Percentiles rank a stretch among this genome's conserved stretches.
These are phyloP conservation scores for Corydoras sp. DNA, from an alignment of 2,113 vertebrate species.

Conservation along the genomic window DNA sequence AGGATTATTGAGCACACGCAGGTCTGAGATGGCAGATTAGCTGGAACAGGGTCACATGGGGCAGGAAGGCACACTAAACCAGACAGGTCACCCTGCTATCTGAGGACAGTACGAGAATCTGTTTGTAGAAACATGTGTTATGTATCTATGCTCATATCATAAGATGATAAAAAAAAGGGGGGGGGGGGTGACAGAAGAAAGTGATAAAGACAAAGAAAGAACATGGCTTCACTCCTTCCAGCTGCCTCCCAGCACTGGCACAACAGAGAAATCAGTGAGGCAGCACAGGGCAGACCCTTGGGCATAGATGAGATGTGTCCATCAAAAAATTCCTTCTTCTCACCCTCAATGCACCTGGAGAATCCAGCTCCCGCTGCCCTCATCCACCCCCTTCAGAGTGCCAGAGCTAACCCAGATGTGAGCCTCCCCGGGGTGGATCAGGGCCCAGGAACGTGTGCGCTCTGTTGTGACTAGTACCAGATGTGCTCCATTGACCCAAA, in stretches of 20 bases:
- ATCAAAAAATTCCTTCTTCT: constrained; percentile 53
- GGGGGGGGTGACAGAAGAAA: constrained; percentile 20
- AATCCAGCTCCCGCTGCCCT: constrained; percentile 47
- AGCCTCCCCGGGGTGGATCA: constrained; percentile 66
- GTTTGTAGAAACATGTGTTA: constrained; percentile 16
- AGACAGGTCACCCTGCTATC: constrained; percentile 13
- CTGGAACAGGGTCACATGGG: constrained; percentile 17
- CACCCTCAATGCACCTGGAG: constrained; percentile 66
- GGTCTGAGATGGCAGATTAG: constrained; percentile 33
- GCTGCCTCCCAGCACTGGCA: constrained; percentile 48
- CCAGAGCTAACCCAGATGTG: constrained; percentile 73
- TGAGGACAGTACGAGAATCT: constrained; percentile 19
- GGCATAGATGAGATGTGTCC: constrained; percentile 63
- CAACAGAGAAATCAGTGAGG: constrained; percentile 59
- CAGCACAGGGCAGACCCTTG: constrained; percentile 54
- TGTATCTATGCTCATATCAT: constrained; percentile 1
- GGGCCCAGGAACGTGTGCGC: constrained; percentile 69
- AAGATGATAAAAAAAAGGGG: constrained; percentile 20
- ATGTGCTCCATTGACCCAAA: constrained; percentile 81
- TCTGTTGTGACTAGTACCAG: constrained; percentile 79
- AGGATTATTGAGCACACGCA: constrained; percentile 30
- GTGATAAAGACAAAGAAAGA: constrained; percentile 43
- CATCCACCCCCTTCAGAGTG: constrained; percentile 33
- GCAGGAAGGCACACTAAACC: constrained; percentile 24
- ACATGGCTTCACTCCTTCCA: constrained; percentile 19